phyloP scores from a whole-genome alignment of 2,113 vertebrate genomes.

The Motacilla alba region DNA sequence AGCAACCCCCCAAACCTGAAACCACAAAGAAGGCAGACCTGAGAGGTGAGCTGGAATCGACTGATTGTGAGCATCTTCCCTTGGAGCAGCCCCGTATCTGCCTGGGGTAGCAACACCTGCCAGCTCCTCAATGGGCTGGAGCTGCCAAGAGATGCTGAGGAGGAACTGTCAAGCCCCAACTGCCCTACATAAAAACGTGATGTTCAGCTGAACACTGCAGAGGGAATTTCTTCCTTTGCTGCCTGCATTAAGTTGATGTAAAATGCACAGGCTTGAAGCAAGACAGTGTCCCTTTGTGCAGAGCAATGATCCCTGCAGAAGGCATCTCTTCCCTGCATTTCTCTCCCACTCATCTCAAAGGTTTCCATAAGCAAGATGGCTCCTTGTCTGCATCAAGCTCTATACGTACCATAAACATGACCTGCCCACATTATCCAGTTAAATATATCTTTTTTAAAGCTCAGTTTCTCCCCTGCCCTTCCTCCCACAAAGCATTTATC shows the following conservation, averaged over 20 bases:
- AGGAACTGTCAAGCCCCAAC: not conserved
- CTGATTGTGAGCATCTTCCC: not conserved
- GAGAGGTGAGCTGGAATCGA: not conserved
- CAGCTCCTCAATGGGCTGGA: not conserved
- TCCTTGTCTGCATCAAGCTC: not conserved
- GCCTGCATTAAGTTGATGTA: not conserved
- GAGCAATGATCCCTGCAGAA: not conserved
- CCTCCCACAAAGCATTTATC: not conserved
- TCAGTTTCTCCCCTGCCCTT: not conserved
- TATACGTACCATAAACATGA: not conserved
- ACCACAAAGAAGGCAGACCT: not conserved
- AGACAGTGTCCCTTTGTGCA: not conserved
- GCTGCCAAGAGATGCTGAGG: slow-evolving; percentile 11
- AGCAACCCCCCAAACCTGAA: not conserved
- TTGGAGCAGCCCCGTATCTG: not conserved
- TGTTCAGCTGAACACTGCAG: not conserved
- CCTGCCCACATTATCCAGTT: not conserved
- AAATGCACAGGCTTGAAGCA: not conserved
- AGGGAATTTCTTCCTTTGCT: not conserved
- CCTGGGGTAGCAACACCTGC: not conserved
- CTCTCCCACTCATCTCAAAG: not conserved
- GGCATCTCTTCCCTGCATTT: not conserved
- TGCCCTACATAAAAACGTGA: not conserved
- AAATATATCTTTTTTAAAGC: not conserved
- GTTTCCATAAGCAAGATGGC: not conserved